Conservation (phyloP, 2,888 invertebrate species). For the Camptogramma bilineatum region DNA sequence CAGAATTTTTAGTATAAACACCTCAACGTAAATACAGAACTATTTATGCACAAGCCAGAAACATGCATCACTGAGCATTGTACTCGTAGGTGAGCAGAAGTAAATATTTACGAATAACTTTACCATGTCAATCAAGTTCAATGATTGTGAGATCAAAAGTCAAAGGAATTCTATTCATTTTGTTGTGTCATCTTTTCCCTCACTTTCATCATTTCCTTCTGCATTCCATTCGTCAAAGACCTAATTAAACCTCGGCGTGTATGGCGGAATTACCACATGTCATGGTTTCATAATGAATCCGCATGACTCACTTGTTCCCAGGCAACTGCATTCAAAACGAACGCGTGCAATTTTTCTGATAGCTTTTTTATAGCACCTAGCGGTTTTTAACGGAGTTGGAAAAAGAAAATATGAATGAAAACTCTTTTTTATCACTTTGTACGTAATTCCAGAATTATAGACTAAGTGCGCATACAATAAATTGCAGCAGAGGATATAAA, state of each 20-base stretch:
- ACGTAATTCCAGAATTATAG: background rate
- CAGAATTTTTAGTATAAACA: background rate
- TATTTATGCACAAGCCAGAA: background rate
- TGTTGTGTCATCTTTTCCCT: background rate
- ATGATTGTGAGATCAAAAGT: background rate
- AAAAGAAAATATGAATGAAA: background rate
- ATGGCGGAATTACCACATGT: slow-evolving; percentile 23
- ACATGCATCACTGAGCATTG: background rate
- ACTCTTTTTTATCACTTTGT: background rate
- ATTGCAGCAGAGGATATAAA: background rate
- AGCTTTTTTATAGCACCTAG: background rate
- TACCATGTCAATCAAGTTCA: background rate
- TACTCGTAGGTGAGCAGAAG: background rate
- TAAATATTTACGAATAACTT: background rate
- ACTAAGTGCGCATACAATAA: background rate
- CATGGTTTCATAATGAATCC: slow-evolving; percentile 24
- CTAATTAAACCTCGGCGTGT: slow-evolving; percentile 24
- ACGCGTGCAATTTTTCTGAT: slow-evolving; percentile 16
- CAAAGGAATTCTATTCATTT: background rate
- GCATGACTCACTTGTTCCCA: slow-evolving; percentile 46
- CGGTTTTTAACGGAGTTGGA: background rate
- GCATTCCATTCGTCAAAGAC: slow-evolving; percentile 16
- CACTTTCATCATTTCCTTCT: slow-evolving; percentile 6
- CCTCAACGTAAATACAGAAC: background rate
- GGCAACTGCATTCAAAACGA: slow-evolving; percentile 42